A percentile compares a stretch with the other conserved stretches of the same genome.
These are phyloP conservation scores for Cercocebus atys DNA, from an alignment of 2,113 vertebrate species.

Conservation along the genomic window DNA sequence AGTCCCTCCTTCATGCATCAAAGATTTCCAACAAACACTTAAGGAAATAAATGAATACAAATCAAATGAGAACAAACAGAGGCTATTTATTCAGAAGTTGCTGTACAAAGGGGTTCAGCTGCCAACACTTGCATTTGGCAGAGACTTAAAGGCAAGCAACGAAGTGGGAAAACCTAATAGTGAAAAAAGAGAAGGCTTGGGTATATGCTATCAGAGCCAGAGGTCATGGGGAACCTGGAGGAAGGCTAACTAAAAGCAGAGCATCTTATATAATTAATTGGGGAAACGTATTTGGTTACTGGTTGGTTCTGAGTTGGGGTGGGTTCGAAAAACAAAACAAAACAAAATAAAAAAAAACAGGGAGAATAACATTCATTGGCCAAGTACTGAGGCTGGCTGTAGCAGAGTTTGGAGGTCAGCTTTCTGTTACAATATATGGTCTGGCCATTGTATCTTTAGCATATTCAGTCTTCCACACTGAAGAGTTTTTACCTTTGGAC, in stretches of 20 bases:
- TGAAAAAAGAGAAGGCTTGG: not conserved
- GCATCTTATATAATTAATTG: not conserved
- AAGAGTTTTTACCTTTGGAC: not conserved
- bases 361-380: not conserved
- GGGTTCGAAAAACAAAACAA: not conserved
- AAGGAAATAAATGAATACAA: not conserved
- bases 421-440: not conserved
- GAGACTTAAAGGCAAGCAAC: not conserved
- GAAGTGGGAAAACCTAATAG: not conserved
- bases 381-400: not conserved
- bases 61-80: not conserved
- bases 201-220: not conserved
- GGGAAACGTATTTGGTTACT: not conserved
- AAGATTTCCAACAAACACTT: not conserved
- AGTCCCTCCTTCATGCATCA: not conserved
- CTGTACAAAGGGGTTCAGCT: not conserved
- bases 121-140: not conserved
- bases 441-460: not conserved
- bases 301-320: not conserved
- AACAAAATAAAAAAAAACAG: not conserved
- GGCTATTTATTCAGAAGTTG: not conserved
- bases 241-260: not conserved
- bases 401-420: not conserved
- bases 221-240: not conserved
- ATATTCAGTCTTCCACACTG: not conserved